Evolutionary conservation across 2,888 invertebrate genomes (phyloP).

Genomic region (Schrankia costaestrigalis): DNA sequence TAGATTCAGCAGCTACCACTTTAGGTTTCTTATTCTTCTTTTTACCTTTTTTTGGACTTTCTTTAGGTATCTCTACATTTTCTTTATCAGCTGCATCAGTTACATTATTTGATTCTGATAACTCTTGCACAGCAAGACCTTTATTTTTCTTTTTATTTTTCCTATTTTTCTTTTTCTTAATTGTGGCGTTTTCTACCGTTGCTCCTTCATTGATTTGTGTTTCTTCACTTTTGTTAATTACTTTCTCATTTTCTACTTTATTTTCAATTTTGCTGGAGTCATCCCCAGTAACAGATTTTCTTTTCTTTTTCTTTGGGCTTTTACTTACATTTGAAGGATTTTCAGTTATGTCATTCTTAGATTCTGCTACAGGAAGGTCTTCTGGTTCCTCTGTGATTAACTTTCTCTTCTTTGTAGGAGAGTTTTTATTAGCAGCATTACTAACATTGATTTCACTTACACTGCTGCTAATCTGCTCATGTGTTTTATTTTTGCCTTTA

Average conservation of each 20-base stretch:
- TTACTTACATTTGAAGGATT: slow-evolving; percentile 7
- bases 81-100: too few species aligned
- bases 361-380: slow-evolving; percentile 3
- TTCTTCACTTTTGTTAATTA: slow-evolving; percentile 15
- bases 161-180: slow-evolving; percentile 29
- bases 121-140: background rate
- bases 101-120: too few species aligned
- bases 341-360: slow-evolving; percentile 4
- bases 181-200: slow-evolving; percentile 9
- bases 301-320: slow-evolving; percentile 26
- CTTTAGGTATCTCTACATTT: background rate
- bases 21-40: slow-evolving; percentile 23
- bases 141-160: slow-evolving; percentile 13
- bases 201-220: slow-evolving; percentile 12
- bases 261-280: slow-evolving; percentile 11
- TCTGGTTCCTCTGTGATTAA: slow-evolving; percentile 15
- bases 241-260: slow-evolving; percentile 2
- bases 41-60: background rate
- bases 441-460: slow-evolving; percentile 15
- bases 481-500: slow-evolving; percentile 18
- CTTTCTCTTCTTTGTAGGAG: slow-evolving; percentile 51
- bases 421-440: slow-evolving; percentile 36
- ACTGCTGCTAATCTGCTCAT: slow-evolving; percentile 11
- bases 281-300: slow-evolving; percentile 17
- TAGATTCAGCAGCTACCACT: slow-evolving; percentile 13